A percentile compares a stretch with the other conserved stretches of the same genome.
These are phyloP conservation scores for Passer montanus DNA, from an alignment of 2,113 vertebrate species.

Conservation along the genomic window DNA sequence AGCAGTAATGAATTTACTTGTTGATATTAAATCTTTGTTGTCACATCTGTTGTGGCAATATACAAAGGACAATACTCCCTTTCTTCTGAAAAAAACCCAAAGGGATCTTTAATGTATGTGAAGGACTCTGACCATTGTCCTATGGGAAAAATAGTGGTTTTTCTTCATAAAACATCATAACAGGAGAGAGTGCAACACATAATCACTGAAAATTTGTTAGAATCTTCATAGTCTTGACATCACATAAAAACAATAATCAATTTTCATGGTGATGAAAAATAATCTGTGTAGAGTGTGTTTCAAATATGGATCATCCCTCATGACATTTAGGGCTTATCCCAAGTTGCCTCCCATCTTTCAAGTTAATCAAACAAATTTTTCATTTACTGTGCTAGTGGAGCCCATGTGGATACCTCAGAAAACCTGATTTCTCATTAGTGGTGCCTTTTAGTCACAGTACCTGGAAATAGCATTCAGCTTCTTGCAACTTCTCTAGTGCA, in stretches of 20 bases:
- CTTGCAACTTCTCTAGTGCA: neutral
- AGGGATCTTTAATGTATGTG: neutral
- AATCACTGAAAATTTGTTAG: neutral
- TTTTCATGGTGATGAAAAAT: neutral
- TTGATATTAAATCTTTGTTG: neutral
- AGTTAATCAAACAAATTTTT: neutral
- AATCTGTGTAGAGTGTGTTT: neutral
- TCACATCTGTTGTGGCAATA: neutral
- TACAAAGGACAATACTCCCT: neutral
- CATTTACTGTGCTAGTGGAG: accelerated
- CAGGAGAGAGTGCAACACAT: neutral
- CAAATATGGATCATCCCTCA: neutral
- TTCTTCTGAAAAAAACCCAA: neutral
- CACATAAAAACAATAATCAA: neutral
- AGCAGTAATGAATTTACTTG: neutral
- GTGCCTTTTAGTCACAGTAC: neutral
- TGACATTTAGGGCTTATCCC: neutral
- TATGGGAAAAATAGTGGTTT: neutral
- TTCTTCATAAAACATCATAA: neutral
- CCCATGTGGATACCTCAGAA: neutral
- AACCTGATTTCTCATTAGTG: neutral
- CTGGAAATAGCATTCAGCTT: neutral
- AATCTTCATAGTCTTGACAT: neutral
- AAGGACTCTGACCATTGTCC: neutral
- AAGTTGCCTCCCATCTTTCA: neutral